Percentiles rank a stretch among this genome's conserved stretches.
Evolutionary conservation across 2,797 vertebrate genomes (phyloP).

Genomic region (Capromys pilorides): DNA sequence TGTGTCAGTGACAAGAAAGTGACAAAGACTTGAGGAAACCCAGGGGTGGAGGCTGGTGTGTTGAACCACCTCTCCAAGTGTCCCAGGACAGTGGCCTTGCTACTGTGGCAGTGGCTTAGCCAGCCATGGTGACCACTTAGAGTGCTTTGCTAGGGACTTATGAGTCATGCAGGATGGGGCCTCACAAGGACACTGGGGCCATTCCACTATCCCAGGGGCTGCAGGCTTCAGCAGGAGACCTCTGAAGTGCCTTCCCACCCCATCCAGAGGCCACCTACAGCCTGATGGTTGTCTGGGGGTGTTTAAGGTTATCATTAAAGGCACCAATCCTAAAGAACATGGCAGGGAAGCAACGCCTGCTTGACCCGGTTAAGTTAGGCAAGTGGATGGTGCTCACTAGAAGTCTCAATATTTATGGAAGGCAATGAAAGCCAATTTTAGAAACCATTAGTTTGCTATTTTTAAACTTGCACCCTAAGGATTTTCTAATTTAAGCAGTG

Average conservation of each 20-base stretch:
- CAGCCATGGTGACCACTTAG: neutral
- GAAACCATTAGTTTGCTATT: conserved; percentile 84
- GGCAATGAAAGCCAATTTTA: conserved; percentile 83
- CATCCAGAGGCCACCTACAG: neutral
- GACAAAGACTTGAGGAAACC: neutral
- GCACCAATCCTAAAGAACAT: conserved; percentile 64
- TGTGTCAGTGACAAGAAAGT: neutral
- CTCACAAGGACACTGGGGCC: neutral
- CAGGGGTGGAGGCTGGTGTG: neutral
- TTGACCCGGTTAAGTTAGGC: conserved; percentile 66
- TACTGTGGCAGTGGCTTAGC: neutral
- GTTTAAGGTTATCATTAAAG: conserved; percentile 80
- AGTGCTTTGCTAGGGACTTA: neutral
- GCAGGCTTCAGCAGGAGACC: neutral
- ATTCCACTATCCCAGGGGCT: neutral
- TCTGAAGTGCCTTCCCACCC: neutral
- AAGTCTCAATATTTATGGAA: conserved; percentile 76
- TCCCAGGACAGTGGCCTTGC: neutral
- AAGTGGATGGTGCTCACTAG: conserved; percentile 68
- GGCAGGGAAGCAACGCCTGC: conserved; percentile 68
- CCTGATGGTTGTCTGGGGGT: neutral
- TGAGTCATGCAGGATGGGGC: neutral
- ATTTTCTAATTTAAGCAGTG: conserved; percentile 85
- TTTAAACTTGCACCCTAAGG: conserved; percentile 81
- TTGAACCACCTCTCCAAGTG: neutral